Base-by-base conservation (phyloP, 2,888 invertebrate species). In the Unio delphinus region DNA sequence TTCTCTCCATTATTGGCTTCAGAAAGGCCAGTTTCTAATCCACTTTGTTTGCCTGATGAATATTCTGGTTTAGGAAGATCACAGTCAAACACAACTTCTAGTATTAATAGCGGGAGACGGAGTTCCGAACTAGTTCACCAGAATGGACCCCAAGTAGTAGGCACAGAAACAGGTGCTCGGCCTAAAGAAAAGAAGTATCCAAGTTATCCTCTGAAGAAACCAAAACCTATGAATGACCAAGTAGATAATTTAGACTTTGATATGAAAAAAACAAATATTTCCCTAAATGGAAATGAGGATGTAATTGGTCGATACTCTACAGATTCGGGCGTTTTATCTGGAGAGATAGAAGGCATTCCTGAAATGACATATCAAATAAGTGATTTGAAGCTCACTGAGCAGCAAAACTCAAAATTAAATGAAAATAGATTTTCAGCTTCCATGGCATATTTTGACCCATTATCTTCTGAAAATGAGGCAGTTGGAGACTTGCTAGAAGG, bases 351-450 rank as follows among this genome's bases (percentile, higher is more conserved):
- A 26, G 78, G 81, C 5, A 61, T 69, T 54, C 77, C 76, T 55
- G 67, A 73, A 2, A 45, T 75, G 17, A 62, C 76, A 3, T 76
- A 78, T 20, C 68, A 76, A 45, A 74, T 72, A 1, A 72, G 67
- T 5, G 78, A 80, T n/a, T 68, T 85, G 23, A 86, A 81, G 57
- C 69, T 86, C 11, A 80, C 82, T 1, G 87, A 88, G 70, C 87
- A 87, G 75, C 88, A 88, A 68, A 86, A 84, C 68, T 74, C 83
- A 23, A 83, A 82, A 34, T 80, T 89, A 8, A 82, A 86, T 68
- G 85, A 86, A 56, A 78, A 80, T 20, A 74, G 87, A 55, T 79
- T 89, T 60, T 88, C 89, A 5, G 81, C 82, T 17, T 83, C 85
- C 1, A 59, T 88, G 26, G 79, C 75, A 61, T 69, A 86, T 70